These are phyloP conservation scores for Oceanites oceanicus DNA, from an alignment of 2,113 vertebrate species.

Conservation along the genomic window DNA sequence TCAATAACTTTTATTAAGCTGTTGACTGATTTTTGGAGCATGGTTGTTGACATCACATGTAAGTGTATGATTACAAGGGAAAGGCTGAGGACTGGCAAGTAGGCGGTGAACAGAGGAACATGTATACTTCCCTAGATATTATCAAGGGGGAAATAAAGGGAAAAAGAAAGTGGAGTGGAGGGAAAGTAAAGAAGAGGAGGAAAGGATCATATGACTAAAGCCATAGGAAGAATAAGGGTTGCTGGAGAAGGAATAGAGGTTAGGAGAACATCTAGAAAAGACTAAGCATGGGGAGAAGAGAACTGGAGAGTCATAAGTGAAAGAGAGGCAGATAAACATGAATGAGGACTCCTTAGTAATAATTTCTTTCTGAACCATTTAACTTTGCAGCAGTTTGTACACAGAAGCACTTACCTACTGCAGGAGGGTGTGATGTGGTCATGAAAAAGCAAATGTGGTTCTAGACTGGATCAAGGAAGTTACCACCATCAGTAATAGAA, in stretches of 20 bases:
- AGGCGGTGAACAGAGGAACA: background rate
- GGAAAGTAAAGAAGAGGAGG: background rate
- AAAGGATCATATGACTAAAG: background rate
- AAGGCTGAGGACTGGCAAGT: background rate
- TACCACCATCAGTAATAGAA: background rate
- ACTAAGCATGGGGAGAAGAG: background rate
- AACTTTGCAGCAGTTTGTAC: background rate
- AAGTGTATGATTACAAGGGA: background rate
- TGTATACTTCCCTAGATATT: background rate
- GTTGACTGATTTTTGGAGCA: background rate
- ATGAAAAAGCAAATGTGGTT: background rate
- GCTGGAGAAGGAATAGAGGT: background rate
- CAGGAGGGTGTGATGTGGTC: background rate
- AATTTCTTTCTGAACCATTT: background rate
- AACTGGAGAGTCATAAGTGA: background rate
- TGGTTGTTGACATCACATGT: background rate
- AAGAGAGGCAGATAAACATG: background rate
- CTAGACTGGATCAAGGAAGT: background rate
- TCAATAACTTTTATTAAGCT: background rate
- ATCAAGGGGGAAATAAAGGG: background rate
- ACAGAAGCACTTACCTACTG: background rate
- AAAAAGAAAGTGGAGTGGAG: background rate
- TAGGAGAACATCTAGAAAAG: background rate
- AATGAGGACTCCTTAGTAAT: background rate
- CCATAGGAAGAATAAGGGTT: background rate